A percentile compares a stretch with the other conserved stretches of the same genome.
Conservation (phyloP, 2,888 invertebrate species). For the Drosophila vallismaia region DNA sequence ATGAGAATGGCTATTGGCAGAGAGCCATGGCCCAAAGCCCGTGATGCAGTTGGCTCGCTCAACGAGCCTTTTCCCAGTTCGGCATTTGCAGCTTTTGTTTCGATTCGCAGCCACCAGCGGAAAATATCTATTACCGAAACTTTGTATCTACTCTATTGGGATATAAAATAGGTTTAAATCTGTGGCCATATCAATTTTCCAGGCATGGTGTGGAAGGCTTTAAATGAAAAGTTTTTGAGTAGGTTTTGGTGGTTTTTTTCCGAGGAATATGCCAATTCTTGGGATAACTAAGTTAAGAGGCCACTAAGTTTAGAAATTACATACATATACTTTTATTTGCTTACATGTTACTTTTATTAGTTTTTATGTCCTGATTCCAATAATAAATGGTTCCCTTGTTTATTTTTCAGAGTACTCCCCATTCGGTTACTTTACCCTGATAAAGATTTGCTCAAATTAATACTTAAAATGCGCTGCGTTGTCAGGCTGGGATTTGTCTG, state of each 20-base stretch:
- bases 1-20: constrained; percentile 60
- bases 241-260: not conserved
- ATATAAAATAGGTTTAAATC: constrained; percentile 26
- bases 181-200: constrained; percentile 30
- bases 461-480: constrained; percentile 64
- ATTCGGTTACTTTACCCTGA: not conserved
- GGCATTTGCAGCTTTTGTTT: constrained; percentile 57
- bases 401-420: not conserved
- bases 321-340: too few species aligned
- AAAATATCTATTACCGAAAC: constrained; percentile 60
- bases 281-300: too few species aligned
- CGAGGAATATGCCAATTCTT: not conserved
- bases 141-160: constrained; percentile 49
- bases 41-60: constrained; percentile 46
- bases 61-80: constrained; percentile 20
- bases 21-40: constrained; percentile 57
- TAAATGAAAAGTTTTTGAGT: not conserved
- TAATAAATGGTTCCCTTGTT: too few species aligned
- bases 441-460: constrained; percentile 54
- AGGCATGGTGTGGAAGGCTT: constrained; percentile 24
- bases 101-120: constrained; percentile 47
- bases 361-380: too few species aligned
- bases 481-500: constrained; percentile 70
- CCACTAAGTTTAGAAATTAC: too few species aligned
- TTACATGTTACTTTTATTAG: too few species aligned